Conservation (phyloP, 2,113 vertebrate genomes). For the Mixornis gularis region DNA sequence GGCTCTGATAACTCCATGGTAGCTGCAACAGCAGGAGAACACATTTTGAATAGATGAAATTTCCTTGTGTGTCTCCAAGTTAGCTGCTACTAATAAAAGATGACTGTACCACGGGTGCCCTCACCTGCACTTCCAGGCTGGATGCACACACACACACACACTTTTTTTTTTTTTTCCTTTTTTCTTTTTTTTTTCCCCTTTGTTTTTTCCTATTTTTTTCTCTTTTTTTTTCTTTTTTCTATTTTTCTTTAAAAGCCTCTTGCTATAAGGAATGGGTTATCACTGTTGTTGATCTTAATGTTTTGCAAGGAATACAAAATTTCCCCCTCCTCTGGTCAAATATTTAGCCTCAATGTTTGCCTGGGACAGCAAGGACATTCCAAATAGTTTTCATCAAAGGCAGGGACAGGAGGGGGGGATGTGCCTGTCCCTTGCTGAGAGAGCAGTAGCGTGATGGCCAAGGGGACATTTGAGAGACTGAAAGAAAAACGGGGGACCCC, state of each 20-base stretch:
- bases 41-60: background rate
- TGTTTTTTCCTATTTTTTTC: no score
- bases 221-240: no score
- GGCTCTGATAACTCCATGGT: background rate
- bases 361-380: background rate
- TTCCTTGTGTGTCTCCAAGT: background rate
- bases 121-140: background rate
- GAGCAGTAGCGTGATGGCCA: background rate
- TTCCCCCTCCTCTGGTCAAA: background rate
- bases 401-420: fast-evolving
- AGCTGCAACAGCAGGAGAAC: background rate
- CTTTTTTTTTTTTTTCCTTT: no score
- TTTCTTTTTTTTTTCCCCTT: no score
- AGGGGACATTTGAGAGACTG: background rate
- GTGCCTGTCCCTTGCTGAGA: background rate
- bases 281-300: background rate
- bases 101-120: background rate
- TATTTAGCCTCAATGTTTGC: background rate
- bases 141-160: background rate
- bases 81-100: background rate
- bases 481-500: background rate
- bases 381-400: fast-evolving
- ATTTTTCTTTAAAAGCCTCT: background rate
- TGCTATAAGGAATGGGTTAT: background rate
- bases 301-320: background rate